These are phyloP conservation scores for Uloborus diversus DNA, from an alignment of 1,140 invertebrate species.

Conservation along the genomic window DNA sequence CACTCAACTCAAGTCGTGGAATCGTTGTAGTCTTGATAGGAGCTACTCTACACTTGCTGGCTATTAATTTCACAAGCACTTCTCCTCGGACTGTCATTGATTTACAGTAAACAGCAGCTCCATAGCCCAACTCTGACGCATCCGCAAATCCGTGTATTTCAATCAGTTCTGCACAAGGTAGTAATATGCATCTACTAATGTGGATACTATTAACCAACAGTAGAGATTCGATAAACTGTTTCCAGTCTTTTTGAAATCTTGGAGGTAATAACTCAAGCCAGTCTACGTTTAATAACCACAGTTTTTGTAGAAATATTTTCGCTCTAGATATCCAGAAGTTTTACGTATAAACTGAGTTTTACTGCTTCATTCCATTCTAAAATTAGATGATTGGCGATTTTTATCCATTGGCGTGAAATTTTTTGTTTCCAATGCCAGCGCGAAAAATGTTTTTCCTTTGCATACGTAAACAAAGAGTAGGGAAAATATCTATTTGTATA, in stretches of 20 bases:
- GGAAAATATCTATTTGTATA: too few relatives aligned
- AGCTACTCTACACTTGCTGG: background rate
- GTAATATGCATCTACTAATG: background rate
- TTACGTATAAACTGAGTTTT: too few relatives aligned
- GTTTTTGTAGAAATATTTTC: conserved; percentile 10
- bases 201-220: background rate
- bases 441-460: too few relatives aligned
- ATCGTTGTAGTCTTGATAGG: conserved; percentile 8
- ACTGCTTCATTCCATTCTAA: too few relatives aligned
- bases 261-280: background rate
- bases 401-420: too few relatives aligned
- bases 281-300: background rate
- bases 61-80: too few relatives aligned
- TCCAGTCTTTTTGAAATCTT: background rate
- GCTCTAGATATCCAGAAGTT: too few relatives aligned
- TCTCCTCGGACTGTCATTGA: background rate
- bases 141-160: conserved; percentile 65
- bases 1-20: conserved; percentile 11
- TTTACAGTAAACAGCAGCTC: conserved; percentile 63
- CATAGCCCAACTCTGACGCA: conserved; percentile 64
- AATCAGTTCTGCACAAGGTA: background rate
- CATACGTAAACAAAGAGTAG: too few relatives aligned
- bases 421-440: too few relatives aligned
- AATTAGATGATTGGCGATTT: too few relatives aligned
- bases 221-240: background rate